Evolutionary conservation across 2,888 invertebrate genomes (phyloP), one percentile per base, ranked within the genome.

Genomic region (Thera britannica): DNA sequence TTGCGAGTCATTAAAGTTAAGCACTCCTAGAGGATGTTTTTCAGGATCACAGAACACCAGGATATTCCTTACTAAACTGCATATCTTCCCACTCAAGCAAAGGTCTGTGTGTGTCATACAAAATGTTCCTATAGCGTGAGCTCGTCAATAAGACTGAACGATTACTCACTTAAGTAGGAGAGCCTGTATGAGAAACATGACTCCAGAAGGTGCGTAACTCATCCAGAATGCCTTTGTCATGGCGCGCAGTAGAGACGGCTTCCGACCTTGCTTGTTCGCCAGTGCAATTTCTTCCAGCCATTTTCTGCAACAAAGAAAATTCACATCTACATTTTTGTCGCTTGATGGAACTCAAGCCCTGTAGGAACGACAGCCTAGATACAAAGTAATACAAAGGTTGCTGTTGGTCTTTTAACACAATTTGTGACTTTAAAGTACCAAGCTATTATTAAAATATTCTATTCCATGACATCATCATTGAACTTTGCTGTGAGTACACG

Each of bases 191-290:
- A 96, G 81, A 71, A 95, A 93, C 85, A 96, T 93, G 70, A 96
- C 77, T 62, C 96, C 93, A 81, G 96, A 96, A 74, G 96, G 89
- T 64, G 95, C 90, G 78, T 96, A 96, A 78, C 96, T 95, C 78
- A 95, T 94, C 95, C 96, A 95, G 86, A 96, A 97, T 41, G 96
- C 95, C 72, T 94, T 94, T 68, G 95, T 92, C 81, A 97, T 93
- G 9, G 96, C 96, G 71, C 94, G 95, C 41, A 96, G 91, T 9
- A 97, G 90, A 36, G 95, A 95, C 3, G 97, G 96, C 76, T 94
- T 94, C 75, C 94, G 92, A 9, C 94, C 93, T 73, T 94, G 91
- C 66, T 90, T 93, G 82, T 90, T 93, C 2, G 95, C 94, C 69
- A 91, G 85, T 71, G 94, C 93, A 72, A 96, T 85, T 86, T 96